Evolutionary conservation across 2,888 invertebrate genomes (phyloP).

Genomic region (Xiphydria camelus): DNA sequence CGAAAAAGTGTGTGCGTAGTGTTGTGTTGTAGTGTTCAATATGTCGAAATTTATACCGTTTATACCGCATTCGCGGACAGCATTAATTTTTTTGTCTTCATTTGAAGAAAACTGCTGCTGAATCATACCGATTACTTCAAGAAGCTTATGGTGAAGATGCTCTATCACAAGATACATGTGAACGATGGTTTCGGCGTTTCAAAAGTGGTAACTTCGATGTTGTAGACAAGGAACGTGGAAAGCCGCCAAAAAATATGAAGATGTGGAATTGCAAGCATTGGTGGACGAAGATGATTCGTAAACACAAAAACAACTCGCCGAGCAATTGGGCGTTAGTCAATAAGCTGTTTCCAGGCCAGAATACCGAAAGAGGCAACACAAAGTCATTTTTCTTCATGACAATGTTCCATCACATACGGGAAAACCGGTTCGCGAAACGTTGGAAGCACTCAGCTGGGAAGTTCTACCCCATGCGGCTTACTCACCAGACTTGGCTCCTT

Average conservation of each 20-base stretch:
- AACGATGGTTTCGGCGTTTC: conserved; percentile 16
- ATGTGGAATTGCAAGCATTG: conserved; percentile 20
- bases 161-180: conserved; percentile 1
- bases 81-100: conserved; percentile 5
- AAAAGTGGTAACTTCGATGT: conserved; percentile 23
- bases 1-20: no score
- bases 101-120: conserved; percentile 1
- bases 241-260: conserved; percentile 15
- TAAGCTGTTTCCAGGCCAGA: conserved; percentile 11
- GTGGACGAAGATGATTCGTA: conserved; percentile 22
- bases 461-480: conserved; percentile 14
- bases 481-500: conserved; percentile 16
- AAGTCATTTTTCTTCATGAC: conserved; percentile 13
- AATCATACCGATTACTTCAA: background rate
- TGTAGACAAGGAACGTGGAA: conserved; percentile 19
- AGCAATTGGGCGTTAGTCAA: conserved; percentile 11
- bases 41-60: no score
- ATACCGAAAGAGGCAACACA: conserved; percentile 13
- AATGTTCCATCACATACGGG: conserved; percentile 10
- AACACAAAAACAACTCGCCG: conserved; percentile 20
- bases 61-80: no score
- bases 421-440: conserved; percentile 11
- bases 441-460: conserved; percentile 15
- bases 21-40: no score
- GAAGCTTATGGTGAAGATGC: conserved; percentile 13